Base-by-base conservation (phyloP, 23 tunicate species). In the Styela clava region DNA sequence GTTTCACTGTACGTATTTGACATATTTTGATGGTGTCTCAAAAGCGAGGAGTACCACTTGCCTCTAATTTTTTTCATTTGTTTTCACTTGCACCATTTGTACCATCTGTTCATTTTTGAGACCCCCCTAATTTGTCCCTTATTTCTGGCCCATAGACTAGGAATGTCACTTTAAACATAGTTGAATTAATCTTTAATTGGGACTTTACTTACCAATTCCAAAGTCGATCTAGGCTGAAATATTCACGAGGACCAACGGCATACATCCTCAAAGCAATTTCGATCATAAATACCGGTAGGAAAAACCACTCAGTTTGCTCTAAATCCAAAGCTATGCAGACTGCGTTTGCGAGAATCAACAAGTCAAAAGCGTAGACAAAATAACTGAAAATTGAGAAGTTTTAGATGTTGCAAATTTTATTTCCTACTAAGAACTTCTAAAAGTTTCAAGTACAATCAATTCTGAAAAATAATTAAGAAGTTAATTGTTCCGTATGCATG, bases 151-250 rank as follows among this genome's bases (percentile, higher is more conserved):
- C n/a, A n/a, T n/a, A n/a, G n/a, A n/a, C n/a, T n/a, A n/a, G n/a
- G n/a, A n/a, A n/a, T n/a, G n/a, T n/a, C n/a, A n/a, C n/a, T n/a
- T n/a, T n/a, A n/a, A n/a, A n/a, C n/a, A n/a, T n/a, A n/a, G n/a
- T n/a, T n/a, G n/a, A n/a, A n/a, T n/a, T n/a, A n/a, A n/a, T n/a
- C n/a, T n/a, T n/a, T n/a, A n/a, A n/a, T n/a, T n/a, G n/a, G n/a
- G n/a, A n/a, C n/a, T n/a, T 22, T 35, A 26, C 79, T 88, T 64
- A 93, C 98, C 97, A 96, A 63, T 96, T 96, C 99, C 99, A 96
- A 2, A 85, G 74, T 34, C 86, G 74, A 34, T 84, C 79, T 35
- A 74, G 73, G 19, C 90, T 84, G 56, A 96, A 96, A 78, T 81
- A 96, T 56, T 91, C 97, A 22, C 74, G 61, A 2, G 94, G 96